phyloP scores from a whole-genome alignment of 2,888 invertebrate species.

The Noctua fimbriata region DNA sequence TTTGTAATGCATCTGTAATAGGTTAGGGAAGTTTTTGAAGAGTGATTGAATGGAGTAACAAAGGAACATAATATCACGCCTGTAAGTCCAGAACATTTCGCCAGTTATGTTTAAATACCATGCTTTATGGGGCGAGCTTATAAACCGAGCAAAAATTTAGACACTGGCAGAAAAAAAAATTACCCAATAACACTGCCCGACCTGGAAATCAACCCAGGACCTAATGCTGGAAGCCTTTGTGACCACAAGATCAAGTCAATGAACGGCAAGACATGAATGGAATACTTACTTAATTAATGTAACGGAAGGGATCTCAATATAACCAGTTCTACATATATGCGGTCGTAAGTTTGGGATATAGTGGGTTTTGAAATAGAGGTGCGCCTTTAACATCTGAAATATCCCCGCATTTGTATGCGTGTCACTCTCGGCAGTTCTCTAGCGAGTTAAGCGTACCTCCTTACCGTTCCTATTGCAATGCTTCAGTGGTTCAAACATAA shows the following conservation, averaged over 20 bases:
- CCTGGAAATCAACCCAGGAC: not conserved
- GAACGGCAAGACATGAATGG: not conserved
- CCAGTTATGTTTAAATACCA: not conserved
- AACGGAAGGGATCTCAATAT: slow-evolving; percentile 34
- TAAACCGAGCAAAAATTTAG: not conserved
- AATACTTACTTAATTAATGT: slow-evolving; percentile 37
- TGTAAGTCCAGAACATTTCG: not conserved
- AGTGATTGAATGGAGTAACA: slow-evolving; percentile 31
- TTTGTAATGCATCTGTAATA: slow-evolving; percentile 45
- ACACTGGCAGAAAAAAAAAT: not conserved
- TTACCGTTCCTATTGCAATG: slow-evolving; percentile 45
- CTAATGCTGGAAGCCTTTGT: not conserved
- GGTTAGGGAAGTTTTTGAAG: slow-evolving; percentile 39
- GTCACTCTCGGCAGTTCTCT: slow-evolving; percentile 47
- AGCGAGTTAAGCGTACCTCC: slow-evolving; percentile 47
- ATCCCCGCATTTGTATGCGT: slow-evolving; percentile 58
- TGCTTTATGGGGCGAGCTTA: not conserved
- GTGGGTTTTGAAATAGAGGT: slow-evolving; percentile 38
- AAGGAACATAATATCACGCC: not conserved
- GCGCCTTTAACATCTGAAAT: slow-evolving; percentile 53
- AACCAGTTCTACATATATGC: slow-evolving; percentile 28
- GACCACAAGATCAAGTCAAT: slow-evolving; percentile 5
- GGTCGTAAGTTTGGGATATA: slow-evolving; percentile 50
- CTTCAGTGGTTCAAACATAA: slow-evolving; percentile 40
- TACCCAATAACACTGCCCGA: not conserved